These are phyloP conservation scores for Cosmopolites sordidus DNA, from an alignment of 2,888 invertebrate genomes.

Conservation along the genomic window DNA sequence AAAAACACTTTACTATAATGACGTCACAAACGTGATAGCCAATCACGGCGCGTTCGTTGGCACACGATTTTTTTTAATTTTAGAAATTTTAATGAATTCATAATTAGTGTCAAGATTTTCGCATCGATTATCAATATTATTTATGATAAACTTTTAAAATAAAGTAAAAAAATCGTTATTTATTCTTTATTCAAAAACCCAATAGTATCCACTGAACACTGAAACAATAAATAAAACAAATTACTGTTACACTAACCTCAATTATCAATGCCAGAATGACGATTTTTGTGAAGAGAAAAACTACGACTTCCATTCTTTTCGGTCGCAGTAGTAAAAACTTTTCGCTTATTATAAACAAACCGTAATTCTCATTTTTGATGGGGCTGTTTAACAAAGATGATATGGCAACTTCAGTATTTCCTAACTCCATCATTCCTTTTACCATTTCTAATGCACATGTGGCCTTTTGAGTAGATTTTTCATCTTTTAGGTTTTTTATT, in stretches of 20 bases:
- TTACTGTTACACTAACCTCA: background rate
- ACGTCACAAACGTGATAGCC: too few species aligned
- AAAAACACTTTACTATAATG: too few species aligned
- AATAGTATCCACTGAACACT: too few species aligned
- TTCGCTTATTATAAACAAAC: slow-evolving; percentile 40
- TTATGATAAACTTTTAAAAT: too few species aligned
- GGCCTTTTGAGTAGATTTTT: slow-evolving; percentile 29
- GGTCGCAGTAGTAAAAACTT: slow-evolving; percentile 36
- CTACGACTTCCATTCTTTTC: slow-evolving; percentile 36
- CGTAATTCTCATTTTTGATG: slow-evolving; percentile 41
- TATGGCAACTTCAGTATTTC: slow-evolving; percentile 42
- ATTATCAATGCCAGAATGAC: slow-evolving; percentile 32
- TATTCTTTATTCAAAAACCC: too few species aligned
- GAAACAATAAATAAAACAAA: too few species aligned
- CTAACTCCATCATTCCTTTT: slow-evolving; percentile 37
- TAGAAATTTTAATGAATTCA: too few species aligned
- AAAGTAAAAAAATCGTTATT: too few species aligned
- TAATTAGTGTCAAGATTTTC: too few species aligned
- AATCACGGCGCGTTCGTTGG: too few species aligned
- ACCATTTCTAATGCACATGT: slow-evolving; percentile 37
- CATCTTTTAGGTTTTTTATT: slow-evolving; percentile 45
- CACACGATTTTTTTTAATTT: too few species aligned
- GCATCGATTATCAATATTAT: too few species aligned
- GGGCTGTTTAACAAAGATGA: slow-evolving; percentile 41
- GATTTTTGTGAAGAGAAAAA: slow-evolving; percentile 42